Conservation (phyloP, 2,797 vertebrate species). For the Epinephelus coioides region DNA sequence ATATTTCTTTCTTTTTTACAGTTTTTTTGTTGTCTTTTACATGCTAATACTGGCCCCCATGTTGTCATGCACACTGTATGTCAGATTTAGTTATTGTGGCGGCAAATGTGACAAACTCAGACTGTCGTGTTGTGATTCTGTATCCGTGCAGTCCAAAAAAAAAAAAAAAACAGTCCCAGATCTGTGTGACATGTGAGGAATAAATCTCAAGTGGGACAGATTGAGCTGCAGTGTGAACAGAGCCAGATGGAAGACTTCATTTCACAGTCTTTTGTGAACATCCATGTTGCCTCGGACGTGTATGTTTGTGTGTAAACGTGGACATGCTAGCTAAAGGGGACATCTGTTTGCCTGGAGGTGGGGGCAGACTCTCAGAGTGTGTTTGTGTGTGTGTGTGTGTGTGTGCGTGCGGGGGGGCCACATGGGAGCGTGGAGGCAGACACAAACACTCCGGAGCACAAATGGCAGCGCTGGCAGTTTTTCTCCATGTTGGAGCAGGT, state of each 20-base stretch:
- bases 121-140: neutral
- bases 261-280: constrained; percentile 66
- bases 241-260: constrained; percentile 30
- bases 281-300: constrained; percentile 31
- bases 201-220: constrained; percentile 15
- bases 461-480: constrained; percentile 69
- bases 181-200: constrained; percentile 32
- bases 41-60: neutral
- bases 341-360: constrained; percentile 84
- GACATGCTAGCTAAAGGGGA: constrained; percentile 68
- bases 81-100: constrained; percentile 10
- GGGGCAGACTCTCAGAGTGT: constrained; percentile 68
- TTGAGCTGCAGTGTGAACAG: constrained; percentile 58
- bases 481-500: constrained; percentile 67
- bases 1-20: neutral
- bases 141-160: neutral
- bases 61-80: neutral
- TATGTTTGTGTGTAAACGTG: constrained; percentile 45
- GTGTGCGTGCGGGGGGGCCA: constrained; percentile 24
- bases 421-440: constrained; percentile 51
- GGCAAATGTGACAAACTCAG: constrained; percentile 8
- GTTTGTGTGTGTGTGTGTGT: constrained; percentile 39
- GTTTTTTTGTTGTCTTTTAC: neutral
- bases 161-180: neutral
- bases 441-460: constrained; percentile 63